Base-by-base conservation (phyloP, 2,113 vertebrate genomes). In the Scytalopus superciliaris region DNA sequence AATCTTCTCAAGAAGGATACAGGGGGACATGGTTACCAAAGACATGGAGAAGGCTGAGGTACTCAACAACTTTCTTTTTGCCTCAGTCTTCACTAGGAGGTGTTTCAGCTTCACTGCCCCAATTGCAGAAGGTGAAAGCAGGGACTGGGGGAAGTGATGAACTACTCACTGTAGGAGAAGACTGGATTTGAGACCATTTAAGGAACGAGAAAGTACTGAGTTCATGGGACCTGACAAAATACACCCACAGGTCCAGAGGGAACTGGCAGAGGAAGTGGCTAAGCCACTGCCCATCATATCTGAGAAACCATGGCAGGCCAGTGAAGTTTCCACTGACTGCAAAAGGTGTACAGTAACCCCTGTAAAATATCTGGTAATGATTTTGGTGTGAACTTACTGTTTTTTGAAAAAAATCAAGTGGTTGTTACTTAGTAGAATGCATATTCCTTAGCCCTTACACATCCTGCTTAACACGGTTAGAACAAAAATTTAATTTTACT, bases 221-320 rank as follows among this genome's bases (percentile, higher is more conserved):
- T 49, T 45, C 17, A 11, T 77, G 37, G 42, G 9, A 59, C 27
- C 18, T 33, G 45, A 52, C 35, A 59, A 52, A 8, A 14, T 24
- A 37, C 22, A 6, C 59, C 37, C 37, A 44, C 22, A 60, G 22
- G 11, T 60, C 39, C 23, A 15, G 14, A 33, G 22, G 40, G 27
- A 31, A 59, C 21, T 27, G 25, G 11, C 22, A 44, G 53, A 77
- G 11, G 33, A 86, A 44, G 31, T 31, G 17, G 21, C 17, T 52
- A 77, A 44, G 11, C 9, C 11, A 12, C 9, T 33, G 9, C 33
- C 6, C 22, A 37, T 52, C 50, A 15, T 37, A 45, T 13, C 12
- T 69, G 14, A 53, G 19, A 39, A 69, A 12, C 12, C 39, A 44
- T 0, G 0, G 18, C 14, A 35, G 33, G 22, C 18, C 55, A 28